Evolutionary conservation across 2,888 invertebrate genomes (phyloP).

Genomic region (Synergus gifuensis): DNA sequence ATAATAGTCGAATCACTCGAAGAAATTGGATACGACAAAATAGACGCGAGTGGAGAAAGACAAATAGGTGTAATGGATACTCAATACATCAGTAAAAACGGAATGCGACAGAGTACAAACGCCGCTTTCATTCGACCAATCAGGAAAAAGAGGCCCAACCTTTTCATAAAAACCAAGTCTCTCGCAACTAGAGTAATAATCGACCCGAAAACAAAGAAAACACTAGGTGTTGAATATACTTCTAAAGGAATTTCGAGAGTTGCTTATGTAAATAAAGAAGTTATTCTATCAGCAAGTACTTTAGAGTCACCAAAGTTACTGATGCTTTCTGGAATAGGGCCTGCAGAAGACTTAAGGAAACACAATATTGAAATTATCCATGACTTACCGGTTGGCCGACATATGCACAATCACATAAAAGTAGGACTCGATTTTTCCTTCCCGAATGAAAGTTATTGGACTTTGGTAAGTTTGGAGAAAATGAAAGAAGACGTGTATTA

Average conservation of each 20-base stretch:
- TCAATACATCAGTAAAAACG: constrained; percentile 62
- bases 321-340: constrained; percentile 80
- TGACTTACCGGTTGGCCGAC: constrained; percentile 78
- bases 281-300: constrained; percentile 79
- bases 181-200: constrained; percentile 79
- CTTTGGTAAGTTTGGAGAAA: constrained; percentile 79
- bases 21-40: constrained; percentile 80
- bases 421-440: constrained; percentile 73
- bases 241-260: constrained; percentile 69
- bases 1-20: constrained; percentile 81
- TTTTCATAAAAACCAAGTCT: constrained; percentile 77
- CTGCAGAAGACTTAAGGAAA: constrained; percentile 72
- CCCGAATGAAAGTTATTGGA: constrained; percentile 64
- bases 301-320: constrained; percentile 79
- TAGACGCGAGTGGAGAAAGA: constrained; percentile 81
- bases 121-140: constrained; percentile 84
- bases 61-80: constrained; percentile 82
- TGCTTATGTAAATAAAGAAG: constrained; percentile 77
- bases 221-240: constrained; percentile 76
- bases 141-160: constrained; percentile 77
- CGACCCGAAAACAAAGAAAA: constrained; percentile 76
- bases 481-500: constrained; percentile 74
- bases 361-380: constrained; percentile 74
- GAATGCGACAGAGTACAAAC: constrained; percentile 82
- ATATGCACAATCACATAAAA: constrained; percentile 79